Conservation (phyloP, 2,797 vertebrate genomes). For the Lates japonicus region DNA sequence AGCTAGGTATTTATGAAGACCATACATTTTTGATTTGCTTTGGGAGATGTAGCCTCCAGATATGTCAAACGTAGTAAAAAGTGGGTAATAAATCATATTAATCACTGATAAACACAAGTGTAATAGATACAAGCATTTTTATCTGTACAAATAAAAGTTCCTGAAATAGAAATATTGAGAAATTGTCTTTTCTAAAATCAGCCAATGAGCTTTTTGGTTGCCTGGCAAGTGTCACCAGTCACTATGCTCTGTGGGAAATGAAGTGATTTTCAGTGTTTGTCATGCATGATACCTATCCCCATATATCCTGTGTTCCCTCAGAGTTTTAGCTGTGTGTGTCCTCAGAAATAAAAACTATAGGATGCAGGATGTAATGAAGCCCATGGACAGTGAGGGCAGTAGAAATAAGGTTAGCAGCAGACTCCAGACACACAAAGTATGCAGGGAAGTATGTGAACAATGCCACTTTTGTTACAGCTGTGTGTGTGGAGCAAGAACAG, state of each 20-base stretch:
- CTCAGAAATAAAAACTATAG: neutral
- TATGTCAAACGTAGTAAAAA: neutral
- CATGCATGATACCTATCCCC: neutral
- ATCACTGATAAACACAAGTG: neutral
- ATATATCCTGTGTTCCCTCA: too few relatives aligned
- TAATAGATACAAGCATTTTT: neutral
- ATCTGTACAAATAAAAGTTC: neutral
- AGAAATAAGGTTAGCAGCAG: neutral
- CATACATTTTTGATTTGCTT: conserved; percentile 13
- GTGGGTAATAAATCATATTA: neutral
- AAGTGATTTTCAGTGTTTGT: neutral
- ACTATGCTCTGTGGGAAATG: too few relatives aligned
- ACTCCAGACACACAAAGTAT: too few relatives aligned
- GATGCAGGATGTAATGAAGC: neutral
- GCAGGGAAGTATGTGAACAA: neutral
- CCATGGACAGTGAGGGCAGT: neutral
- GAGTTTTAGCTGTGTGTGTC: neutral
- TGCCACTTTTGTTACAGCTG: neutral
- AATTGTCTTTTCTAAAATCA: too few relatives aligned
- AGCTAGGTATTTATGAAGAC: neutral
- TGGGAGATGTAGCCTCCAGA: neutral
- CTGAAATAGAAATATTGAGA: too few relatives aligned
- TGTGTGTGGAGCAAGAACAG: neutral
- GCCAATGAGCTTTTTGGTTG: too few relatives aligned
- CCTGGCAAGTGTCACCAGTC: too few relatives aligned